Conservation (phyloP, 2,888 invertebrate species). For the Drosophila sordidula region DNA sequence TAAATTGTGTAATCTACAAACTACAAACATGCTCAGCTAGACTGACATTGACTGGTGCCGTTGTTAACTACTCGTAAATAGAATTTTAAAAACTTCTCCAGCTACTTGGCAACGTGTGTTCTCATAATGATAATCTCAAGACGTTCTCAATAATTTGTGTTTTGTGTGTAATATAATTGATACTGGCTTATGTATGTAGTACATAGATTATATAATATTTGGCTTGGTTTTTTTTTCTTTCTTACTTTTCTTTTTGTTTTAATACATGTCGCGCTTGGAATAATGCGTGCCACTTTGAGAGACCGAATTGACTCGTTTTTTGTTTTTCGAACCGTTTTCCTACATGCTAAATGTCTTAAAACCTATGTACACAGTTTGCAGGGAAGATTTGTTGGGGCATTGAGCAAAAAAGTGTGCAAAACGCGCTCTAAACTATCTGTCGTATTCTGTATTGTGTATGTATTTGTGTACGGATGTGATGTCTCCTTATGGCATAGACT, state of each 20-base stretch:
- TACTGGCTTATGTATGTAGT: conserved; percentile 63
- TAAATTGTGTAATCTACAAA: conserved; percentile 44
- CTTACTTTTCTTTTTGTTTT: conserved; percentile 16
- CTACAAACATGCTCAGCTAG: conserved; percentile 62
- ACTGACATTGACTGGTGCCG: conserved; percentile 60
- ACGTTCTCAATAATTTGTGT: conserved; percentile 52
- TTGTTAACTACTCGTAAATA: conserved; percentile 24
- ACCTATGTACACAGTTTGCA: conserved; percentile 67
- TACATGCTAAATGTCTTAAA: conserved; percentile 46
- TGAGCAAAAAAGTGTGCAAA: conserved; percentile 72
- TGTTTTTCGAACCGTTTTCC: conserved; percentile 48
- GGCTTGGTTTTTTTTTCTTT: conserved; percentile 58
- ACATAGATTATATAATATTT: conserved; percentile 66
- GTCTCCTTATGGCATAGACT: conserved; percentile 34
- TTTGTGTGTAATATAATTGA: conserved; percentile 48
- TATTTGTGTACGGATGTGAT: conserved; percentile 21
- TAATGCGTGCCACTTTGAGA: conserved; percentile 64
- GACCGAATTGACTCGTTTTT: conserved; percentile 70
- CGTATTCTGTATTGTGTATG: conserved; percentile 6
- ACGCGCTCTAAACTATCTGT: conserved; percentile 49
- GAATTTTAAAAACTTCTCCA: conserved; percentile 32
- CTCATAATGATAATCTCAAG: conserved; percentile 63
- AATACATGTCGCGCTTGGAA: conserved; percentile 68
- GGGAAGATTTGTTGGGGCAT: conserved; percentile 53
- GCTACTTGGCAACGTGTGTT: conserved; percentile 70